These are phyloP conservation scores for Hypolimnas misippus DNA, from an alignment of 2,888 invertebrate genomes.

Conservation along the genomic window DNA sequence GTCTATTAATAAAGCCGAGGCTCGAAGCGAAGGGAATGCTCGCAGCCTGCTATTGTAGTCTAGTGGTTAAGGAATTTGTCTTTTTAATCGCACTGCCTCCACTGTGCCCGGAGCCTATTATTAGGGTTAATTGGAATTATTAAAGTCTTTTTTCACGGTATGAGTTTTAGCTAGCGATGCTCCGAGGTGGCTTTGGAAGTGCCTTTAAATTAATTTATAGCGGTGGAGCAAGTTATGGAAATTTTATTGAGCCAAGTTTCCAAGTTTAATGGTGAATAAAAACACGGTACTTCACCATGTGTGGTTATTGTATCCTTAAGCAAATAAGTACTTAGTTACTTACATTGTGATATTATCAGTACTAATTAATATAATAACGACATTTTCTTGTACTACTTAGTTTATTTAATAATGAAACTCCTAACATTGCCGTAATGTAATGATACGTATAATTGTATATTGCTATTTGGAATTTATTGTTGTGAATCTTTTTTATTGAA, in stretches of 20 bases:
- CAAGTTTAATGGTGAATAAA: slow-evolving; percentile 10
- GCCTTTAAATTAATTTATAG: slow-evolving; percentile 75
- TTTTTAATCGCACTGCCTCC: slow-evolving; percentile 79
- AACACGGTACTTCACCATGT: slow-evolving; percentile 3
- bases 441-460: too few relatives aligned
- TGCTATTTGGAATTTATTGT: too few relatives aligned
- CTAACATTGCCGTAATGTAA: too few relatives aligned
- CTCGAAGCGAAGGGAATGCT: slow-evolving; percentile 70
- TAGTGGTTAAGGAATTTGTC: slow-evolving; percentile 81
- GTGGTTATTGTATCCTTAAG: slow-evolving; percentile 5
- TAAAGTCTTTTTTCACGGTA: slow-evolving; percentile 73
- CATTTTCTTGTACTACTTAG: too few relatives aligned
- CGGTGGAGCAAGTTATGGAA: slow-evolving; percentile 68
- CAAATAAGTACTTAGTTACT: not conserved
- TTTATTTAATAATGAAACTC: too few relatives aligned
- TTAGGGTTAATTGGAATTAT: slow-evolving; percentile 84
- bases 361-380: not conserved
- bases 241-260: slow-evolving; percentile 55
- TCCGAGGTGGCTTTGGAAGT: slow-evolving; percentile 51
- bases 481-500: too few relatives aligned
- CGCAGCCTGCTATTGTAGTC: slow-evolving; percentile 80
- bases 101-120: slow-evolving; percentile 75
- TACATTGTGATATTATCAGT: too few relatives aligned
- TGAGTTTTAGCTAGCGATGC: slow-evolving; percentile 58
- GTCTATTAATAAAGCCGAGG: slow-evolving; percentile 79